phyloP scores from a whole-genome alignment of 1,140 invertebrate genomes.

The Drosophila sp. region DNA sequence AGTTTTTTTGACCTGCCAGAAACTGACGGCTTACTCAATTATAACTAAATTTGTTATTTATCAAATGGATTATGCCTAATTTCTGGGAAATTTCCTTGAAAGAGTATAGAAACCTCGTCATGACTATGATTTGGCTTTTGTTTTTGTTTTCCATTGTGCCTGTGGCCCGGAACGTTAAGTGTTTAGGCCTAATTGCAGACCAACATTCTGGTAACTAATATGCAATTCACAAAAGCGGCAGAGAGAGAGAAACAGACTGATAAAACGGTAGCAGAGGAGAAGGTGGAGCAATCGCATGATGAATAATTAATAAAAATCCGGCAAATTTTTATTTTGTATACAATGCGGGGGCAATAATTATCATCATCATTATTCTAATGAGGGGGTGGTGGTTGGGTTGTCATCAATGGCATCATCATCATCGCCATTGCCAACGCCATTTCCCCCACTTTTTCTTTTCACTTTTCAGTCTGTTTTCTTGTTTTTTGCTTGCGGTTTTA shows the following conservation, averaged over 20 bases:
- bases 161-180: constrained; percentile 4
- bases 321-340: constrained; percentile 46
- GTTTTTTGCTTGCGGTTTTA: constrained; percentile 21
- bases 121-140: neutral
- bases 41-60: too few relatives aligned
- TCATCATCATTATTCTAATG: constrained; percentile 22
- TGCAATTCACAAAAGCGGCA: constrained; percentile 17
- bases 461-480: neutral
- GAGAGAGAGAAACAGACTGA: neutral
- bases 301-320: constrained; percentile 45
- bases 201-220: constrained; percentile 29
- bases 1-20: too few relatives aligned
- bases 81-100: neutral
- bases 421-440: neutral
- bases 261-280: neutral
- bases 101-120: neutral
- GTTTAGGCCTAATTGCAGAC: constrained; percentile 32
- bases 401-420: constrained; percentile 14
- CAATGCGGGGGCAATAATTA: constrained; percentile 29
- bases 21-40: too few relatives aligned
- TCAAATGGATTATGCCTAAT: too few relatives aligned
- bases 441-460: neutral
- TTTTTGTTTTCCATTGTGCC: constrained; percentile 4
- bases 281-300: constrained; percentile 22
- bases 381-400: constrained; percentile 2